Evolutionary conservation across 2,888 invertebrate genomes (phyloP).

Genomic region (Caenorhabditis sinica): DNA sequence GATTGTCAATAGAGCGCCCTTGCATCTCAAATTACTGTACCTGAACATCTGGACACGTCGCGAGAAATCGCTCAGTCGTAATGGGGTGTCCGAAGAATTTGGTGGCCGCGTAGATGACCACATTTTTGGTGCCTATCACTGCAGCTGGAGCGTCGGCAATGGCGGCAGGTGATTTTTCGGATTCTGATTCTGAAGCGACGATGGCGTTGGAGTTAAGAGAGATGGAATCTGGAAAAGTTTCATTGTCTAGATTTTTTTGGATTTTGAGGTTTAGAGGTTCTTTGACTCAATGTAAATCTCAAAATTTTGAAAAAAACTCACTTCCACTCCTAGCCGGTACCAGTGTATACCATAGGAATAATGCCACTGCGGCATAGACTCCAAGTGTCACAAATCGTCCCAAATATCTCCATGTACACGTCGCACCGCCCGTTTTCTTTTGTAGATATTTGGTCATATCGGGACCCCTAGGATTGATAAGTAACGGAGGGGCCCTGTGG

Average conservation of each 20-base stretch:
- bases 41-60: constrained; percentile 66
- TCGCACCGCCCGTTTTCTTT: constrained; percentile 19
- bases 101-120: constrained; percentile 72
- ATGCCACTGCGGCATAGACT: constrained; percentile 18
- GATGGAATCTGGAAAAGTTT: neutral
- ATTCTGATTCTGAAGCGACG: neutral
- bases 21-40: constrained; percentile 17
- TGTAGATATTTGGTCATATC: neutral
- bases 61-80: constrained; percentile 69
- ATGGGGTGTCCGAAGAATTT: constrained; percentile 72
- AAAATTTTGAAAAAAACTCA: neutral
- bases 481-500: neutral
- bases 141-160: neutral
- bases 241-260: neutral
- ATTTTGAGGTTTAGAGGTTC: too few species aligned
- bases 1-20: neutral
- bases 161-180: neutral
- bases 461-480: neutral
- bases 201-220: neutral
- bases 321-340: constrained; percentile 11
- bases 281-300: neutral
- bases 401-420: constrained; percentile 39
- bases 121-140: constrained; percentile 22
- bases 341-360: constrained; percentile 43
- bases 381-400: constrained; percentile 37